phyloP scores from a whole-genome alignment of 2,113 vertebrate species.

The Dissostichus mawsoni region DNA sequence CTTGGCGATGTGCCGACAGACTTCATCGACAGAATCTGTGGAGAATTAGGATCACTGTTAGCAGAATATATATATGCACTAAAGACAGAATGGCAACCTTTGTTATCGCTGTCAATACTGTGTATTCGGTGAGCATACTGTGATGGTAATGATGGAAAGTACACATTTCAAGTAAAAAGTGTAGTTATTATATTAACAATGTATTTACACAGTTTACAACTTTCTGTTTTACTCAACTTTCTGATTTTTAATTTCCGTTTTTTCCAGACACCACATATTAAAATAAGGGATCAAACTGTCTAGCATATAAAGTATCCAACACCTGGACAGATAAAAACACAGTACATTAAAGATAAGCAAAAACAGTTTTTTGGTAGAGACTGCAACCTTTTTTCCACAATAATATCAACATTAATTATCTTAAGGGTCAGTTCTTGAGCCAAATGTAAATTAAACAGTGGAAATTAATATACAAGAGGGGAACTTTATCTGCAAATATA shows the following conservation, averaged over 20 bases:
- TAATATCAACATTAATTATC: background rate
- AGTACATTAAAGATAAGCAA: background rate
- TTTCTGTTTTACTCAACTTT: background rate
- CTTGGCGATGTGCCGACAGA: constrained; percentile 85
- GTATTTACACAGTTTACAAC: background rate
- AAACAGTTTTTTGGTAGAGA: background rate
- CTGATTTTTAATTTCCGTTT: background rate
- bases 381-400: background rate
- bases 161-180: background rate
- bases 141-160: background rate
- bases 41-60: constrained; percentile 17
- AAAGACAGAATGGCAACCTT: background rate
- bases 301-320: background rate
- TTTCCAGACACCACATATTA: background rate
- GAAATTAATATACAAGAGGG: background rate
- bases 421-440: background rate
- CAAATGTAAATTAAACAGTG: background rate
- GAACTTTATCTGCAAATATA: background rate
- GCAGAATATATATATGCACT: background rate
- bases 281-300: background rate
- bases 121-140: background rate
- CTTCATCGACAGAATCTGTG: constrained; percentile 82
- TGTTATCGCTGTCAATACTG: background rate
- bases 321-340: background rate
- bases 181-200: background rate